These are phyloP conservation scores for Parazoanthus atlanticus DNA, from an alignment of 92 coral and sea anemone species.

Conservation along the genomic window DNA sequence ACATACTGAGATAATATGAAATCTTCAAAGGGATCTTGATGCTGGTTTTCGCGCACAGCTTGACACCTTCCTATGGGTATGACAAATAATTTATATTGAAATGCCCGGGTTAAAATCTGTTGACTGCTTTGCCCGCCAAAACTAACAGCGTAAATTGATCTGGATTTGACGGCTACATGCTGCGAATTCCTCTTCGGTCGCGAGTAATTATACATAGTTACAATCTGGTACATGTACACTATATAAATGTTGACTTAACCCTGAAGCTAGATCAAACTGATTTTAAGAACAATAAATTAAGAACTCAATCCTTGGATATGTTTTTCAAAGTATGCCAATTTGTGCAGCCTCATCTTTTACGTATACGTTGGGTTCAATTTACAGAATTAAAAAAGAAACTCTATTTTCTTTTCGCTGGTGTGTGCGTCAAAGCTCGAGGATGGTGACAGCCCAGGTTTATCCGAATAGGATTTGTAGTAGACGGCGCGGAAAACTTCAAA, in stretches of 20 bases:
- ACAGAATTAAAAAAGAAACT: too few relatives aligned
- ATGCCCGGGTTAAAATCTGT: not conserved
- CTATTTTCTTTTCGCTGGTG: too few relatives aligned
- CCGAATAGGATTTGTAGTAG: too few relatives aligned
- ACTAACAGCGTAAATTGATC: not conserved
- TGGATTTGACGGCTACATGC: not conserved
- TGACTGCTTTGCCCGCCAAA: not conserved
- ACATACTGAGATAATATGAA: not conserved
- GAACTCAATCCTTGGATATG: too few relatives aligned
- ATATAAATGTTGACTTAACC: not conserved
- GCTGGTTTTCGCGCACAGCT: not conserved
- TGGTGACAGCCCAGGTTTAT: too few relatives aligned
- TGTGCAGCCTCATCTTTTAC: too few relatives aligned
- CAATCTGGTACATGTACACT: not conserved
- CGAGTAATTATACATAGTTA: not conserved
- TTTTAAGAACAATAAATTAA: too few relatives aligned
- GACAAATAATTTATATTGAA: too few relatives aligned
- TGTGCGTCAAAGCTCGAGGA: too few relatives aligned
- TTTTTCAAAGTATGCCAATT: too few relatives aligned
- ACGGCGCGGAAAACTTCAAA: too few relatives aligned
- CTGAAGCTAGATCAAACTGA: not conserved
- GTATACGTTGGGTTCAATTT: too few relatives aligned
- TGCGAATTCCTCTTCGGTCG: not conserved
- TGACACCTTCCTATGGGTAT: not conserved
- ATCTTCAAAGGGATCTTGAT: not conserved